A percentile compares a stretch with the other conserved stretches of the same genome.
Conservation (phyloP, 2,888 invertebrate species). For the Yponomeuta evonymella region DNA sequence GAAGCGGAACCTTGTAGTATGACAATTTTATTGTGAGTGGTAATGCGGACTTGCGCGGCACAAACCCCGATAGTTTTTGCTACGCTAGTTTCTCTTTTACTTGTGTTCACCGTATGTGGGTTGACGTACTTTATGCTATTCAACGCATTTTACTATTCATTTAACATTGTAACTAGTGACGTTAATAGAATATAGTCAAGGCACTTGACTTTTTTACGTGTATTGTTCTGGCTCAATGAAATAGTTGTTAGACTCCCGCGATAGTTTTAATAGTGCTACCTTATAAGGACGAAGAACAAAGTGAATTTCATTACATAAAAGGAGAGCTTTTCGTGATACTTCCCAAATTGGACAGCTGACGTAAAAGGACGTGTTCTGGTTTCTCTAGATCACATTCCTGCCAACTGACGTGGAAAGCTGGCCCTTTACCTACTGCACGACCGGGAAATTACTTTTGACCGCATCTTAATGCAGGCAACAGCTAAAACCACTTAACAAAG, state of each 20-base stretch:
- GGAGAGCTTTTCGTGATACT: not conserved
- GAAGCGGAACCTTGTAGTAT: not conserved
- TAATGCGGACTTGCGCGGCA: constrained; percentile 1
- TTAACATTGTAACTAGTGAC: not conserved
- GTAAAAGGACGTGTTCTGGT: not conserved
- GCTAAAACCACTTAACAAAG: not conserved
- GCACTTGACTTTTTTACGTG: not conserved
- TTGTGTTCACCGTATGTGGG: constrained; percentile 27
- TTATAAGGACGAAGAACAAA: not conserved
- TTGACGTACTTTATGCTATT: constrained; percentile 15
- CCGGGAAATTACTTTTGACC: not conserved
- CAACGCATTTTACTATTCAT: constrained; percentile 10
- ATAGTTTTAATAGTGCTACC: not conserved
- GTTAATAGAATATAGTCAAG: not conserved
- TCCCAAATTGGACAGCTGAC: not conserved
- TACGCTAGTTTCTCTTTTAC: constrained; percentile 52
- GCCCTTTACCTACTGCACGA: not conserved
- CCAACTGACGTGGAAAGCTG: not conserved
- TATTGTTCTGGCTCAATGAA: not conserved
- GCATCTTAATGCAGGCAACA: not conserved
- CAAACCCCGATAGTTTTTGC: constrained; percentile 55
- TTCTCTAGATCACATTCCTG: not conserved
- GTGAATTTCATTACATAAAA: not conserved
- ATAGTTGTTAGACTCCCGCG: not conserved
- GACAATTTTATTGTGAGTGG: constrained; percentile 6